Evolutionary conservation across 2,888 invertebrate genomes (phyloP), one percentile per base, ranked within the genome.

Genomic region (Ophion ventricosus): DNA sequence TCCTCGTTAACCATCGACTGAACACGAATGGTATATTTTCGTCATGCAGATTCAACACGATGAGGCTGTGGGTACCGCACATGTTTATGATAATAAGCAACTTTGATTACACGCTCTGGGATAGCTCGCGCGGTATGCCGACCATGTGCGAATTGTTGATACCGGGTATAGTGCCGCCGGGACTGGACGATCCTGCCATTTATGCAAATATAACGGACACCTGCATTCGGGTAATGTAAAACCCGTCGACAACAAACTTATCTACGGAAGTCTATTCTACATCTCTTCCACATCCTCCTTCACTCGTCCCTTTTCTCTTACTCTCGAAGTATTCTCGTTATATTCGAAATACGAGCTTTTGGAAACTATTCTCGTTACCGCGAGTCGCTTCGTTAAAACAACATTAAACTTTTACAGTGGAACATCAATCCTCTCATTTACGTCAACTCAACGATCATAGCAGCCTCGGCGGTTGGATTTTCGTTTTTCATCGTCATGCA

Each of bases 41-140:
- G 29, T 59, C 74, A 93, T 81, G 88, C 90, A 95, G 95, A 74
- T 94, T 95, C 90, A 95, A 95, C 88, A 94, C 94, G 1, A 92
- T 95, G 89, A 94, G 95, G 90, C 93, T 95, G 81, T 95, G 95
- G 95, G 94, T 95, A 74, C 95, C 95, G 4, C 94, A 95, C 85
- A 90, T 95, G 83, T 95, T 95, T 90, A 93, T 93, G 76, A 93
- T 96, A 90, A 95, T 96, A 56, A 91, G 91, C n/a, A 94, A 95
- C 83, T 90, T 93, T 78, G 93, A 94, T 63, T 83, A 87, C 40
- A 84, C 86, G 56, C 79, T 85, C 35, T 87, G 87, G 81, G 88
- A 91, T 7, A 87, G 88, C 26, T 67, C 85, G 11, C 88, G 87
- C 14, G 90, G 91, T 76, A 89, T 91, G 4, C 92, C 94, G 25